A percentile compares a stretch with the other conserved stretches of the same genome.
phyloP scores from a whole-genome alignment of 2,113 vertebrate genomes.

The Cranoglanis bouderius region DNA sequence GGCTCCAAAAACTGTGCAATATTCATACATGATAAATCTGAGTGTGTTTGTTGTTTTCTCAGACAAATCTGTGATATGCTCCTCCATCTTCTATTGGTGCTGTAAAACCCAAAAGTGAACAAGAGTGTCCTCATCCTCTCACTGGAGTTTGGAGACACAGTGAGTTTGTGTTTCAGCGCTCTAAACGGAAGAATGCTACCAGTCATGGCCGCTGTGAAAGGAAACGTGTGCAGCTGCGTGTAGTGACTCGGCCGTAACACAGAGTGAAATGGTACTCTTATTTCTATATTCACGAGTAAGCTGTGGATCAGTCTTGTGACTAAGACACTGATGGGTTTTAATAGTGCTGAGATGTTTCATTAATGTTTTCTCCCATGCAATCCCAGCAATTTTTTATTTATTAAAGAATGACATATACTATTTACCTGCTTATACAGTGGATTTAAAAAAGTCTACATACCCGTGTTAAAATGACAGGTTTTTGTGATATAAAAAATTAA shows the following conservation, averaged over 20 bases:
- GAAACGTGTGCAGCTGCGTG: constrained; percentile 44
- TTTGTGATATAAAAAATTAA: not conserved
- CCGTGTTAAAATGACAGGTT: not conserved
- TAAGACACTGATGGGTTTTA: constrained; percentile 9
- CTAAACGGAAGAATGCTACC: constrained; percentile 56
- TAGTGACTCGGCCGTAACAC: constrained; percentile 8
- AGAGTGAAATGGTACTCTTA: constrained; percentile 36
- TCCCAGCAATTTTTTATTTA: not conserved
- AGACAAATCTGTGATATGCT: not conserved
- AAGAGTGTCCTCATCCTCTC: constrained; percentile 42
- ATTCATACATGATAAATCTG: not conserved
- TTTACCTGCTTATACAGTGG: not conserved
- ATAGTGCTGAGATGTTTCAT: not conserved
- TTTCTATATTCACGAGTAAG: not conserved
- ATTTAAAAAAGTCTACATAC: not conserved
- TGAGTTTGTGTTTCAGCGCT: constrained; percentile 47
- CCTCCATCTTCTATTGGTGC: constrained; percentile 20
- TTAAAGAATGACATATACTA: not conserved
- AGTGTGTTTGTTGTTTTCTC: not conserved
- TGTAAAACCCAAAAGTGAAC: constrained; percentile 24
- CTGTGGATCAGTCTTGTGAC: constrained; percentile 21
- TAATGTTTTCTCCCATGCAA: not conserved
- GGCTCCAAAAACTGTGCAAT: too few species aligned
- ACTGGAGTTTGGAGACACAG: constrained; percentile 59
- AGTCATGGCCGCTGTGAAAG: constrained; percentile 55